These are phyloP conservation scores for Clostera curtula DNA, from an alignment of 2,888 invertebrate species.

Conservation along the genomic window DNA sequence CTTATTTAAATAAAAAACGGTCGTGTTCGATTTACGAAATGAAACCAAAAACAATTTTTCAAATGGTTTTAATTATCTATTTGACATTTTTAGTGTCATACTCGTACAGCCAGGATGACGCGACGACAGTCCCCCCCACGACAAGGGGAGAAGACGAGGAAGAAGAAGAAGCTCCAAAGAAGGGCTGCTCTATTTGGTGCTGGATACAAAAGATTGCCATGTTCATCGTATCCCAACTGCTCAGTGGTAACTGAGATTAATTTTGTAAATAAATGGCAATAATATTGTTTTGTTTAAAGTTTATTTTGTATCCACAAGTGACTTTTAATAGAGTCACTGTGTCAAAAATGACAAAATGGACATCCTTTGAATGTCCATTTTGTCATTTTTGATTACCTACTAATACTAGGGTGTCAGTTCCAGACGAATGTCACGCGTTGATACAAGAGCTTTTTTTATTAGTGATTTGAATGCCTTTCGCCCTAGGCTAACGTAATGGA, in stretches of 20 bases:
- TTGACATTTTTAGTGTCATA: constrained; percentile 31
- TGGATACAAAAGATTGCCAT: constrained; percentile 71
- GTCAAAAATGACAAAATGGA: no score
- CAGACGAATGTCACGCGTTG: no score
- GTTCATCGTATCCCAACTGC: constrained; percentile 64
- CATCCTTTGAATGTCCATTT: no score
- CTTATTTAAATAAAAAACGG: no score
- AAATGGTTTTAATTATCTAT: constrained; percentile 31
- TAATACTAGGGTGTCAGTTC: no score
- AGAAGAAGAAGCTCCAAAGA: constrained; percentile 54
- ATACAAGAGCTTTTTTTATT: no score
- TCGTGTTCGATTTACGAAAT: constrained; percentile 9
- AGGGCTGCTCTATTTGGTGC: constrained; percentile 66
- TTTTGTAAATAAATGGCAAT: neutral
- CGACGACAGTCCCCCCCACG: constrained; percentile 39
- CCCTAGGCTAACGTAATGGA: no score
- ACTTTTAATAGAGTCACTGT: no score
- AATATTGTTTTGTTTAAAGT: no score
- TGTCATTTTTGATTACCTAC: no score
- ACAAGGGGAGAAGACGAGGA: constrained; percentile 44
- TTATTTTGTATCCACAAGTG: no score
- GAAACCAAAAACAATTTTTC: constrained; percentile 25
- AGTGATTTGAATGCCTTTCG: no score
- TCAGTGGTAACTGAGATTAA: constrained; percentile 41
- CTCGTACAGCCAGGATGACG: constrained; percentile 47